Base-by-base conservation (phyloP, 2,113 vertebrate genomes). In the Pungitius pungitius region DNA sequence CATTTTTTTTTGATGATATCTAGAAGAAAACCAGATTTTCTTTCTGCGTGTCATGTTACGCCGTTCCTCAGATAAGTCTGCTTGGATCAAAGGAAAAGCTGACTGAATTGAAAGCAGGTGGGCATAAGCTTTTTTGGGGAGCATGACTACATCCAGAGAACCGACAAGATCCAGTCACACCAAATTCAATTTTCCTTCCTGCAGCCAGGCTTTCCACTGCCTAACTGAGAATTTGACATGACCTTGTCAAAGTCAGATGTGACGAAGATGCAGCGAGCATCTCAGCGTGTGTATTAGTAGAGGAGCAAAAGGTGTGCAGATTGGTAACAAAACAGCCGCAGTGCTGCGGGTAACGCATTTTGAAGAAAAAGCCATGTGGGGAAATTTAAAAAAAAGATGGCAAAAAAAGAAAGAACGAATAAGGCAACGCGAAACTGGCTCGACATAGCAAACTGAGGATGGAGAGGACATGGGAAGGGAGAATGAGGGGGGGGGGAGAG, bases 201-300 rank as follows among this genome's bases (percentile, higher is more conserved):
- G 69, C 74, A 63, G 71, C 80, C 78, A 22, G 67, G 75, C 79
- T 73, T 77, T 81, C 80, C 83, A 66, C 75, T 17, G 52, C 47
- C 24, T 83, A 85, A 83, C 85, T 80, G 82, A 55, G 85, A 90
- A 88, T 89, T 83, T 84, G 87, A 86, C 84, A 69, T 74, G 85
- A 91, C 92, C 90, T 92, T 90, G 88, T 90, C 85, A 85, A 89
- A 87, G 88, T 89, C 87, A 82, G 78, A 85, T 66, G 81, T 56
- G 72, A 86, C 69, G 58, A 80, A 82, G 81, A 83, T 59, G 70
- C 68, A 55, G 80, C 69, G 37, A 35, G 33, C 13, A 24, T 59
- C 35, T 30, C 67, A 57, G 30, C 56, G 26, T 14, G 20, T 33
- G 22, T 20, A 22, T 60, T 60, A 45, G 43, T 35, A 42, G 73